Evolutionary conservation across 2,797 vertebrate genomes (phyloP), one percentile per base, ranked within the genome.

Genomic region (Numenius phaeopus): DNA sequence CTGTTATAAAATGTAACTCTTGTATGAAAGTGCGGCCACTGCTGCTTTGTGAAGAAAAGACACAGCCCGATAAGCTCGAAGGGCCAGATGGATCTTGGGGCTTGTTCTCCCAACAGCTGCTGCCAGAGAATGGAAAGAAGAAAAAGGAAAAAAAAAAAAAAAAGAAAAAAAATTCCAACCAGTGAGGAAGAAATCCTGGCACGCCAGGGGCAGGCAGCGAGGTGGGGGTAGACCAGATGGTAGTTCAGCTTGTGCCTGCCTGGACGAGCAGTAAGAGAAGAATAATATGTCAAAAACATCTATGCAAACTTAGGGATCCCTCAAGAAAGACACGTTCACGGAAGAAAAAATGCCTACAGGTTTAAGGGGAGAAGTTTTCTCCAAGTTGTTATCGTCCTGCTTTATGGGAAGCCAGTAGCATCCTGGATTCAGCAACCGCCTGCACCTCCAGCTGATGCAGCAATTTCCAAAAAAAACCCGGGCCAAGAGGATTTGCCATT

Each of bases 91-190:
- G 97, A 92, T 93, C 83, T 64, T 91, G 80, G 72, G 80, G 61
- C 84, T 97, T 94, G 80, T 85, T 96, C 96, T 98, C 81, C 84
- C 86, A 95, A 94, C 95, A 98, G 95, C 96, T 97, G 97, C 95
- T 91, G 65, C 34, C 19, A 62, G 66, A 95, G 59, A 95, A 96
- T 58, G 61, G 79, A 58, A 78, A 71, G n/a, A 83, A 88, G 32
- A n/a, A 67, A 47, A 44, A 47, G 2, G 50, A 83, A 8, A 72
- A 16, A 12, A n/a, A 26, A 9, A 34, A 29, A 50, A 39, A 16
- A 54, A 32, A 55, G 11, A 7, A 42, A 19, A 52, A n/a, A 62
- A 24, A n/a, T 62, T 52, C 61, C 34, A 71, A 70, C 49, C 26
- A 62, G 85, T 7, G 3, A 83, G 91, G 70, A 93, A 92, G 40